Evolutionary conservation across 2,113 vertebrate species (phyloP).

Genomic region (Microtus richardsoni): DNA sequence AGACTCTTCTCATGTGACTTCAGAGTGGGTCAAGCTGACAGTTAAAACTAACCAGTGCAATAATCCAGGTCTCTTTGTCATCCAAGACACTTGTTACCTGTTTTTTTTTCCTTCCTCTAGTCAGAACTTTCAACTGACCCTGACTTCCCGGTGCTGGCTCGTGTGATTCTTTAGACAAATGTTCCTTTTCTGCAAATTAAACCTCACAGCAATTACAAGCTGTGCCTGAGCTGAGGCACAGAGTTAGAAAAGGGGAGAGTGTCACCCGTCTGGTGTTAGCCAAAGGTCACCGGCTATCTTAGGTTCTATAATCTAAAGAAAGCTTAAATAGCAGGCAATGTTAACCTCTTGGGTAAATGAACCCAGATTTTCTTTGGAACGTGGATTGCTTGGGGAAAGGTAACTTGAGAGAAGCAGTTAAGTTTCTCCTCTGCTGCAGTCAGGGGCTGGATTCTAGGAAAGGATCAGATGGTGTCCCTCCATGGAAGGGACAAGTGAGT

Average conservation of each 20-base stretch:
- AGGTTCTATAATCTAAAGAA: background rate
- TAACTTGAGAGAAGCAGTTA: background rate
- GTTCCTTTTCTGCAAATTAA: background rate
- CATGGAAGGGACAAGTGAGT: background rate
- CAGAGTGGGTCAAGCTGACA: background rate
- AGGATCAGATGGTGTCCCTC: background rate
- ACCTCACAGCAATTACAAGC: background rate
- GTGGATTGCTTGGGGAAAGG: background rate
- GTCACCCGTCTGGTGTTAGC: background rate
- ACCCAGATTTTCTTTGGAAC: background rate
- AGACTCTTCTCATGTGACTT: background rate
- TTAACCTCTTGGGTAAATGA: background rate
- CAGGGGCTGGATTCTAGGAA: background rate
- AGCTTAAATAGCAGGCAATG: background rate
- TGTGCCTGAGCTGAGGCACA: background rate
- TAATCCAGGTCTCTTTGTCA: background rate
- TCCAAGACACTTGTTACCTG: background rate
- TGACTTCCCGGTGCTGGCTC: background rate
- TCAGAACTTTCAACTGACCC: background rate
- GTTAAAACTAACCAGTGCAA: background rate
- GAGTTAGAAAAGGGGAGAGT: background rate
- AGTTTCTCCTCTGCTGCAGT: background rate
- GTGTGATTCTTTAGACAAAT: constrained; percentile 3
- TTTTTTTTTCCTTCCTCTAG: background rate
- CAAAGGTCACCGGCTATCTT: background rate